Evolutionary conservation across 2,888 invertebrate genomes (phyloP).

Genomic region (Megamerina dolium): DNA sequence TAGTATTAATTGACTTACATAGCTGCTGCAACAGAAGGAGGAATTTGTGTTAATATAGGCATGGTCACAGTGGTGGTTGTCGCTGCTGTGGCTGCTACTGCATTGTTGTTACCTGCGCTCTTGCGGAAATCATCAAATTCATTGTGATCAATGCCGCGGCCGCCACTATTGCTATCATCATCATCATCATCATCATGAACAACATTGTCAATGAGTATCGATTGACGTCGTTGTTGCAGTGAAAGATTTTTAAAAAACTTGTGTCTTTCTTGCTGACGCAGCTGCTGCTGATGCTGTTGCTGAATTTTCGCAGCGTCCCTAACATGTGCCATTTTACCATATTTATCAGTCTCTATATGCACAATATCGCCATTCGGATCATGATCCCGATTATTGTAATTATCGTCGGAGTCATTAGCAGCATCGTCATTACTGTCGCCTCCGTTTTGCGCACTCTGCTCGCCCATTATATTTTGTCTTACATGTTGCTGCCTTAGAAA

Average conservation of each 20-base stretch:
- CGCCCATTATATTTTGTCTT: background rate
- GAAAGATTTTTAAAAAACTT: background rate
- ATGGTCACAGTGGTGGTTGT: background rate
- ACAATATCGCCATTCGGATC: conserved; percentile 11
- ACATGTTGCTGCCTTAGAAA: too few relatives aligned
- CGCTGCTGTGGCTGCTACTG: conserved; percentile 15
- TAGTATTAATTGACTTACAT: conserved; percentile 23
- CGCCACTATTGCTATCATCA: conserved; percentile 18
- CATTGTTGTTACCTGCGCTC: conserved; percentile 9
- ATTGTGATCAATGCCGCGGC: conserved; percentile 18
- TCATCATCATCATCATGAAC: conserved; percentile 17
- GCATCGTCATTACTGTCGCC: conserved; percentile 13
- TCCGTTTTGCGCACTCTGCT: conserved; percentile 13
- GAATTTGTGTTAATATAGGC: conserved; percentile 32
- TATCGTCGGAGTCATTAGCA: conserved; percentile 33
- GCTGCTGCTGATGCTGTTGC: conserved; percentile 12
- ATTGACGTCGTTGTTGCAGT: conserved; percentile 1
- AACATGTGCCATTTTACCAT: too few relatives aligned
- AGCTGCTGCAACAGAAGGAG: conserved; percentile 27
- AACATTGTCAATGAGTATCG: too few relatives aligned
- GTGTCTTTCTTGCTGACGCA: background rate
- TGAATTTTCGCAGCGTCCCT: too few relatives aligned
- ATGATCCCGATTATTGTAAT: conserved; percentile 17
- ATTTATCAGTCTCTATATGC: too few relatives aligned
- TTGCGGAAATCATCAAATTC: conserved; percentile 10